Conservation (phyloP, 30 jellyfish, hydroid and myxozoan genomes). For the Mastigias papua region DNA sequence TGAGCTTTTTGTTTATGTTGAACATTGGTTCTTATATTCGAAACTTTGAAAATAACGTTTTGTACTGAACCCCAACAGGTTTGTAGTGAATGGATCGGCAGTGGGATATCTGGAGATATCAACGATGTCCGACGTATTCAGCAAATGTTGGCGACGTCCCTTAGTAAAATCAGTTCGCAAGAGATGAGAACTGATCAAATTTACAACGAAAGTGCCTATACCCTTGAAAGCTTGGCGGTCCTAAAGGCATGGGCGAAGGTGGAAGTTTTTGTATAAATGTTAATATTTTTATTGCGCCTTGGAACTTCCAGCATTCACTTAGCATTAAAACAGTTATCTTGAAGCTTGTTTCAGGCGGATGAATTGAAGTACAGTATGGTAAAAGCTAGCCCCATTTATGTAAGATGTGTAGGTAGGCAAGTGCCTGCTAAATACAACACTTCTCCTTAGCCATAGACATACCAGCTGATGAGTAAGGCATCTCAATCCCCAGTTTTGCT, state of each 20-base stretch:
- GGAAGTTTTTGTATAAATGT: neutral
- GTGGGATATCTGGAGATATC: slow-evolving; percentile 94
- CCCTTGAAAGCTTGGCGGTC: slow-evolving; percentile 95
- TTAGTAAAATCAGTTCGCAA: slow-evolving; percentile 72
- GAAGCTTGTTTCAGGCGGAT: too few relatives aligned
- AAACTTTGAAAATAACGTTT: neutral
- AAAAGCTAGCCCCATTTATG: too few relatives aligned
- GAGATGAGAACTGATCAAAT: slow-evolving; percentile 62
- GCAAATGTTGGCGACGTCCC: slow-evolving; percentile 86
- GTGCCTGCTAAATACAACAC: too few relatives aligned
- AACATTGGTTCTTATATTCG: neutral
- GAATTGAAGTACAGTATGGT: too few relatives aligned
- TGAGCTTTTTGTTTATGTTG: too few relatives aligned
- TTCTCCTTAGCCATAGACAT: too few relatives aligned
- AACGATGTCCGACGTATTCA: slow-evolving; percentile 96
- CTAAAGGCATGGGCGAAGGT: slow-evolving; percentile 99
- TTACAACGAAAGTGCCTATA: slow-evolving; percentile 94
- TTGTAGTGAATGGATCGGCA: slow-evolving; percentile 99
- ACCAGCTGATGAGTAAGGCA: too few relatives aligned
- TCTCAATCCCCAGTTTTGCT: too few relatives aligned
- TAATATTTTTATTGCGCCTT: neutral
- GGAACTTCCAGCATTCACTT: too few relatives aligned
- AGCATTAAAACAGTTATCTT: too few relatives aligned
- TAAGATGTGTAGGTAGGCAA: too few relatives aligned
- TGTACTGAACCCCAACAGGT: slow-evolving; percentile 46